phyloP scores from a whole-genome alignment of 2,113 vertebrate species.

The Podarcis muralis region DNA sequence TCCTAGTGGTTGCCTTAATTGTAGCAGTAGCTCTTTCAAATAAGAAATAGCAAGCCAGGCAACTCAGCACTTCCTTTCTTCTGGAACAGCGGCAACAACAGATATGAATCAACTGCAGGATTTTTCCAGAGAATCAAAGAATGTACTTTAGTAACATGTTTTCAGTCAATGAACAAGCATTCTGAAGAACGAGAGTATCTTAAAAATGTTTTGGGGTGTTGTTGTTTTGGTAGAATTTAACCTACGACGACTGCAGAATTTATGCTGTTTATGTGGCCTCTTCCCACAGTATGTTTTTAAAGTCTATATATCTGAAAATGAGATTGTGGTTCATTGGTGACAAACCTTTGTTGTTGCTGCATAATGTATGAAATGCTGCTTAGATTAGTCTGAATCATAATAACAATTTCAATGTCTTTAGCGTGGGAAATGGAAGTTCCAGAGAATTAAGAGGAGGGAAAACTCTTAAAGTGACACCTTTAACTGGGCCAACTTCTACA shows the following conservation, averaged over 20 bases:
- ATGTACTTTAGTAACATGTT: background rate
- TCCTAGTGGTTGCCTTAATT: conserved; percentile 19
- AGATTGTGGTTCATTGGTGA: background rate
- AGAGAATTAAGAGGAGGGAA: background rate
- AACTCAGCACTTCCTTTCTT: background rate
- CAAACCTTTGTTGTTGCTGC: background rate
- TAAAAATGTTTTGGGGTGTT: background rate
- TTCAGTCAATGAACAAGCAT: background rate
- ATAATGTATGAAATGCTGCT: background rate
- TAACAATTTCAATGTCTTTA: background rate
- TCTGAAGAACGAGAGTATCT: background rate
- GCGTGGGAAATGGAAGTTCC: background rate
- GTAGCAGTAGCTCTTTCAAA: conserved; percentile 15
- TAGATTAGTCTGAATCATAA: background rate
- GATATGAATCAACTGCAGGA: background rate
- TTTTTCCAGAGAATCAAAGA: background rate
- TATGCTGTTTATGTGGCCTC: background rate
- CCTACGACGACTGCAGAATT: background rate
- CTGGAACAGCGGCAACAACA: background rate
- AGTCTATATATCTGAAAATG: background rate
- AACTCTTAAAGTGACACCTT: background rate
- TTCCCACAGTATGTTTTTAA: background rate
- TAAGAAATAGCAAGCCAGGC: background rate
- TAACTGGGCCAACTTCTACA: background rate
- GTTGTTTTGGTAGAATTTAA: background rate